phyloP scores from a whole-genome alignment of 2,888 invertebrate species.

The Xestia ashworthii region DNA sequence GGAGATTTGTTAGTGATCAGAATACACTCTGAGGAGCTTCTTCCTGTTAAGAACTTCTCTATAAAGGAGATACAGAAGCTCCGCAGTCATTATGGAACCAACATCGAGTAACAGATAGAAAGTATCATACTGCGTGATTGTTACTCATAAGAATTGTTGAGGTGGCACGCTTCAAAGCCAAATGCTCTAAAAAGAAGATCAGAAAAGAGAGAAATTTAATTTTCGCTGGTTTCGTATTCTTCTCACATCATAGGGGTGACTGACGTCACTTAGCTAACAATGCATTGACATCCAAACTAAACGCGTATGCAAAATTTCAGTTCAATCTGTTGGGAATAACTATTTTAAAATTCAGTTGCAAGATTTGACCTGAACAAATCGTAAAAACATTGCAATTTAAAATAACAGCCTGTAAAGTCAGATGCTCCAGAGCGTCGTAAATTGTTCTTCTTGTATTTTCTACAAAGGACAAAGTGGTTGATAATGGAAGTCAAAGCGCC shows the following conservation, averaged over 20 bases:
- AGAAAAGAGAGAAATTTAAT: too few relatives aligned
- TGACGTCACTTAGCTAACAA: background rate
- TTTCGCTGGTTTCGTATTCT: too few relatives aligned
- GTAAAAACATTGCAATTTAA: background rate
- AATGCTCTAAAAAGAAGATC: too few relatives aligned
- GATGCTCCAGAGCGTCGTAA: background rate
- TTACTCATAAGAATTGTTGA: background rate
- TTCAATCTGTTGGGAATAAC: background rate
- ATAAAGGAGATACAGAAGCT: background rate
- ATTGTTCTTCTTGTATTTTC: background rate
- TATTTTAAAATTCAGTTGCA: background rate
- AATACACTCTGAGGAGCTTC: background rate
- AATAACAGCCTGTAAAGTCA: background rate
- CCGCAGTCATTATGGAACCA: background rate
- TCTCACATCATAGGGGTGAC: background rate
- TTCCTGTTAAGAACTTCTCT: too few relatives aligned
- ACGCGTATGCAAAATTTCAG: background rate
- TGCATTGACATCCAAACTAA: background rate
- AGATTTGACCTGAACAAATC: background rate
- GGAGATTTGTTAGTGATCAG: background rate
- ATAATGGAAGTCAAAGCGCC: slow-evolving; percentile 2
- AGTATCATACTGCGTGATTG: background rate
- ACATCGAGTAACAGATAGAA: background rate
- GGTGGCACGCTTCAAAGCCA: background rate
- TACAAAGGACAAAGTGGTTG: background rate